Base-by-base conservation (phyloP, 37 sponge, comb jelly and placozoan genomes). In the Agelas oroides region DNA sequence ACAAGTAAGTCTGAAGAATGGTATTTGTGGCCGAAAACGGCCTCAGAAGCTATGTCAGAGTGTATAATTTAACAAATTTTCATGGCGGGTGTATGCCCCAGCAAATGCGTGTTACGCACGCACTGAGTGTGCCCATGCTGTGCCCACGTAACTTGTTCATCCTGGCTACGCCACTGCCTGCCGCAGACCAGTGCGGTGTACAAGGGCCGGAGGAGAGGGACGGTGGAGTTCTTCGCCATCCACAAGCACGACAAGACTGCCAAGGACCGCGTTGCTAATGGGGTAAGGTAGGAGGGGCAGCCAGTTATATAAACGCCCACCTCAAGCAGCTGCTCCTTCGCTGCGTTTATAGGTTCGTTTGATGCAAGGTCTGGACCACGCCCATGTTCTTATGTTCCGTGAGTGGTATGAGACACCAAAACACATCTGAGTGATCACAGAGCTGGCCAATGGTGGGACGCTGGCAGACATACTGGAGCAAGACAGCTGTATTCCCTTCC, bases 401-500 rank as follows among this genome's bases (percentile, higher is more conserved):
- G 94, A 93, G 53, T 93, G 94, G 94, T 93, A 93, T 68, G 87
- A 89, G 61, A 88, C 94, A 8, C 77, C 90, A 1, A 75, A 89
- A 70, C 94, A 93, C 52, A 74, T 93, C 36, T 93, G 94, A 90
- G 58, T 86, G 17, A 89, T 93, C 18, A 87, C 79, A 30, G 90
- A 93, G 61, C 77, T 93, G 34, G 91, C 87, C 67, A 59, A 65
- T 30, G 94, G 87, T 28, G 90, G 94, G 23, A 87, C 90, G 0
- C 81, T 93, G 30, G 70, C 61, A 34, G 83, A 82, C 32, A 66
- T 93, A 1, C 66, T 89, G 64, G 79, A 76, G 27, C 86, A 85
- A 71, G 94, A 93, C 79, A 87, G 90, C 35, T 64, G 73, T 27
- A 77, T 93, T 14, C 83, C 86, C 18, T 70, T 61, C 39, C 54